Conservation (phyloP, 1,140 invertebrate species). For the Sinonovacula constricta region DNA sequence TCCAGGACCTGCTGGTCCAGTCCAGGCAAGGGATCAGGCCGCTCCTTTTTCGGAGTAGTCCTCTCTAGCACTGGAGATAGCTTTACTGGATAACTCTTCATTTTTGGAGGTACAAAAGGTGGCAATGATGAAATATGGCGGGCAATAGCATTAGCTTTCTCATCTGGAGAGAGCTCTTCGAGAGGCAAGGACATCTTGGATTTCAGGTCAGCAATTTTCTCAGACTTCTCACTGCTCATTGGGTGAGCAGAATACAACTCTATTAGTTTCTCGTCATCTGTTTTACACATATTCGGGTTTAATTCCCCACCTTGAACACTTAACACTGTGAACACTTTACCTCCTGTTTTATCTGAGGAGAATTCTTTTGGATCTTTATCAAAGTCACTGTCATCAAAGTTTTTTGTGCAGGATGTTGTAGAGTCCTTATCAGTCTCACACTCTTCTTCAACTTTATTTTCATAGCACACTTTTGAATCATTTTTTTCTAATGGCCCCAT, state of each 20-base stretch:
- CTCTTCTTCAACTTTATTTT: not conserved
- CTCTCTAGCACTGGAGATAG: conserved; percentile 71
- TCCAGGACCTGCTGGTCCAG: not conserved
- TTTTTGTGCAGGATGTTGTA: too few relatives aligned
- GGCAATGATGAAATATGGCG: conserved; percentile 64
- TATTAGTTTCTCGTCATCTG: conserved; percentile 75
- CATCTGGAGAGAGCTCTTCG: conserved; percentile 59
- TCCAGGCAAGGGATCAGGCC: conserved; percentile 12
- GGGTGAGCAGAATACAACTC: conserved; percentile 58
- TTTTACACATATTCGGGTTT: conserved; percentile 59
- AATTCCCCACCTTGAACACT: conserved; percentile 60
- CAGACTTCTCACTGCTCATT: conserved; percentile 24
- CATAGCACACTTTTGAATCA: too few relatives aligned
- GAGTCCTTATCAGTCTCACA: not conserved
- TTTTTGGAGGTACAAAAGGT: conserved; percentile 73
- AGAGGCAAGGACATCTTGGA: conserved; percentile 46
- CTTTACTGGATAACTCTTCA: conserved; percentile 61
- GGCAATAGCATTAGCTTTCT: conserved; percentile 69
- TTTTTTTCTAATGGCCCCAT: conserved; percentile 50
- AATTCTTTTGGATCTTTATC: conserved; percentile 42
- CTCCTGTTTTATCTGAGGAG: conserved; percentile 38
- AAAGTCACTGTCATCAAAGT: conserved; percentile 38
- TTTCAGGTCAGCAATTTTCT: conserved; percentile 51
- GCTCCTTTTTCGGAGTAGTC: conserved; percentile 51
- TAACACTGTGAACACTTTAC: conserved; percentile 64